These are phyloP conservation scores for Tupaia chinensis DNA, from an alignment of 2,113 vertebrate species.

Conservation along the genomic window DNA sequence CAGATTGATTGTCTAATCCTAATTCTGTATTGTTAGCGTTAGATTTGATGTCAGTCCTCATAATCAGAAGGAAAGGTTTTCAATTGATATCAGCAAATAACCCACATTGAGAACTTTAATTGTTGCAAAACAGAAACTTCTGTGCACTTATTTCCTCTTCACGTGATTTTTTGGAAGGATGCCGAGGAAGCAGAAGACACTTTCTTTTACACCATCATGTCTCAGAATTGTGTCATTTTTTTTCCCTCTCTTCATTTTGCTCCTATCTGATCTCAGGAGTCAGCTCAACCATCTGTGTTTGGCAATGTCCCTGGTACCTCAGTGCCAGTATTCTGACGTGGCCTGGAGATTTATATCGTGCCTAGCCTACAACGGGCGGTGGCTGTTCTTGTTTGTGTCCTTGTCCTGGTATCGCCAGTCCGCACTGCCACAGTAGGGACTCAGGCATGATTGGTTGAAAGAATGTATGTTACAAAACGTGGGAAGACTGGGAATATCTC, in stretches of 20 bases:
- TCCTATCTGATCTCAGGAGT: not conserved
- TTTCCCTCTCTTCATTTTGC: not conserved
- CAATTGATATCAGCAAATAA: not conserved
- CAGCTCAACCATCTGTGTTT: not conserved
- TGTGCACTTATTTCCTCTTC: not conserved
- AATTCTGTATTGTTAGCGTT: not conserved
- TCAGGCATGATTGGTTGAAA: not conserved
- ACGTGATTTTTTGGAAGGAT: not conserved
- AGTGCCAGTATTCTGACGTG: rapidly evolving
- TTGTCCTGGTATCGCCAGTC: not conserved
- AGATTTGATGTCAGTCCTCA: not conserved
- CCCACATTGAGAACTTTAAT: not conserved
- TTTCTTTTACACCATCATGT: not conserved
- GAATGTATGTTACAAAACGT: not conserved
- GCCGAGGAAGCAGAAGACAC: not conserved
- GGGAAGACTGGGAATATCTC: not conserved
- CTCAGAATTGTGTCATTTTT: not conserved
- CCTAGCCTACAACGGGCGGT: not conserved
- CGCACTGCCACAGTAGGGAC: not conserved
- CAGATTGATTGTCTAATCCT: not conserved
- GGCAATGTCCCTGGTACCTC: not conserved
- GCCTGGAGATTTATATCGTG: not conserved
- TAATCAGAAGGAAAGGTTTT: not conserved
- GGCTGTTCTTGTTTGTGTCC: not conserved
- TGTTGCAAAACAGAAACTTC: not conserved